Percentiles rank a stretch among this genome's conserved stretches.
Conservation (phyloP, 2,888 invertebrate genomes). For the Chironomus tentans region DNA sequence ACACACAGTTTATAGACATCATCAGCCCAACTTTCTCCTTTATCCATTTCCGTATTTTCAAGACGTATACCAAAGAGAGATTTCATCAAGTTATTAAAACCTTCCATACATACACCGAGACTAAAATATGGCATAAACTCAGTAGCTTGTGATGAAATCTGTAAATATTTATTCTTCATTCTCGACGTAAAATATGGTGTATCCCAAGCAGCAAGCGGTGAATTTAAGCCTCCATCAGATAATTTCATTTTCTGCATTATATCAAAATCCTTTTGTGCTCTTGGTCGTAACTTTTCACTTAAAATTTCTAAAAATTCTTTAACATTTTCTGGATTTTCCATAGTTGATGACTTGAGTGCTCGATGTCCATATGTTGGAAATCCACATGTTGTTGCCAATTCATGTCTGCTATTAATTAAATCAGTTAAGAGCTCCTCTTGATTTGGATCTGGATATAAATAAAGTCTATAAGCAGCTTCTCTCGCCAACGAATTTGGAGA, state of each 20-base stretch:
- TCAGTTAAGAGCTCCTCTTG: slow-evolving; percentile 68
- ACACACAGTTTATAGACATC: slow-evolving; percentile 92
- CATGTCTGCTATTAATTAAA: slow-evolving; percentile 63
- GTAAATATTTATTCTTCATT: slow-evolving; percentile 55
- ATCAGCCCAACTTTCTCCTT: slow-evolving; percentile 78
- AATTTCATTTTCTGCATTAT: slow-evolving; percentile 67
- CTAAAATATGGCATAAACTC: slow-evolving; percentile 83
- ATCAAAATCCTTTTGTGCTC: slow-evolving; percentile 66
- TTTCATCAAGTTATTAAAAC: slow-evolving; percentile 79
- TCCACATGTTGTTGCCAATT: slow-evolving; percentile 79
- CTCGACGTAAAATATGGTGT: slow-evolving; percentile 71
- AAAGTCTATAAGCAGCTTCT: slow-evolving; percentile 82
- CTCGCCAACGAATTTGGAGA: slow-evolving; percentile 67
- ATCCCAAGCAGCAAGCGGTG: slow-evolving; percentile 65
- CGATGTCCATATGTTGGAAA: slow-evolving; percentile 83
- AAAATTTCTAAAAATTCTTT: slow-evolving; percentile 69
- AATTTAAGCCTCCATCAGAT: slow-evolving; percentile 36
- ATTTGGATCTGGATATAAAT: slow-evolving; percentile 62
- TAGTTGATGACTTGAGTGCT: slow-evolving; percentile 79
- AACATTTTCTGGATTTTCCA: slow-evolving; percentile 72
- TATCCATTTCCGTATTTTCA: slow-evolving; percentile 58
- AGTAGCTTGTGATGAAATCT: slow-evolving; percentile 50
- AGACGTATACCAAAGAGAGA: slow-evolving; percentile 74
- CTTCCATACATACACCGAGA: slow-evolving; percentile 93
- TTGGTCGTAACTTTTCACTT: slow-evolving; percentile 56